Base-by-base conservation (phyloP, 2,113 vertebrate genomes). In the Mus pahari region DNA sequence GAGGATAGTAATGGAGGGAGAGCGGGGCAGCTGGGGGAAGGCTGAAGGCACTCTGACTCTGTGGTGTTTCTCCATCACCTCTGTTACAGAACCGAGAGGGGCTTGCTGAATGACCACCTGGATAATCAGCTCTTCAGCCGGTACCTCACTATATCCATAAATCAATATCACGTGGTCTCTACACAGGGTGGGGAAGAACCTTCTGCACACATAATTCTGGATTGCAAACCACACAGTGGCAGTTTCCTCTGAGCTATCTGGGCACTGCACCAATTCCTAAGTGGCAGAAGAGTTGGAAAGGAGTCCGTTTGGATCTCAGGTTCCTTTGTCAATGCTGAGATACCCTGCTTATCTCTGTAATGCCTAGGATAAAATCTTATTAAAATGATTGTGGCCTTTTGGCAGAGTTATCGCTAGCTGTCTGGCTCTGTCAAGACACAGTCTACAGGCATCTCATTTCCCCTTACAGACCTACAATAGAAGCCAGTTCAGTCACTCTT, bases 361-460 rank as follows among this genome's bases (percentile, higher is more conserved):
- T n/a, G 19, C 53, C 81, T 66, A 7, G 33, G n/a, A 17, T 28
- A 31, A 33, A 55, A 7, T 74, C 36, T 90, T 50, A 48, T 48
- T 33, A 48, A 89, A 87, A 53, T 16, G 45, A 62, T 60, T 68
- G 73, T 89, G 83, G 84, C 39, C 36, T 91, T 22, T 22, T 22
- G 16, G 31, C 11, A 8, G 83, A 50, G 87, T 90, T 62, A 90
- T 36, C 77, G 48, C 48, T 42, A 78, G 62, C 53, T 82, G 64
- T 94, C 71, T 91, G 68, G 31, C 87, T 87, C 9, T 90, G 50
- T 71, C 62, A 87, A 50, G 94, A 78, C 74, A 62, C 48, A 36
- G 64, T 74, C 55, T 79, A 11, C 0, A 79, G 70, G 53, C 12
- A 16, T 84, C 73, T 91, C 26, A 31, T 74, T 92, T 91, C 42